These are phyloP conservation scores for Caligus rogercresseyi DNA, from an alignment of 1,140 invertebrate species.

Conservation along the genomic window DNA sequence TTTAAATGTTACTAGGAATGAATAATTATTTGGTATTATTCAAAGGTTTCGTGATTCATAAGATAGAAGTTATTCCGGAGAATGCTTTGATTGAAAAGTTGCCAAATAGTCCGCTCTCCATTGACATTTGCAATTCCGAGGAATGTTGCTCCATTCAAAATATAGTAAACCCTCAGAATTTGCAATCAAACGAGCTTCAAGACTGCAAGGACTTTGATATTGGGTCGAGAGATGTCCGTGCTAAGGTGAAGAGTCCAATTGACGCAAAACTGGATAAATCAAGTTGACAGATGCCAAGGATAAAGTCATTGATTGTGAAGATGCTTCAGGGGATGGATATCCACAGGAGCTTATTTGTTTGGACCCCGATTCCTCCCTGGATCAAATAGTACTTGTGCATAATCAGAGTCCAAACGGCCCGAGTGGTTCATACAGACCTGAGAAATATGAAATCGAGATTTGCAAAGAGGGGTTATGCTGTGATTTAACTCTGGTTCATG, in stretches of 20 bases:
- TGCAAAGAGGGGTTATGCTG: background rate
- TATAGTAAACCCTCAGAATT: background rate
- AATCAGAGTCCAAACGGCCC: background rate
- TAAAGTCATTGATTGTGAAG: background rate
- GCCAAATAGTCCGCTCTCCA: background rate
- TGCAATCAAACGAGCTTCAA: background rate
- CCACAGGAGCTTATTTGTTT: background rate
- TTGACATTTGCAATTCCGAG: background rate
- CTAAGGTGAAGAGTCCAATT: background rate
- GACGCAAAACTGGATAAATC: background rate
- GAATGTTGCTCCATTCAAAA: background rate
- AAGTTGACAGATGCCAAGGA: background rate
- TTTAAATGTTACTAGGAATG: no score
- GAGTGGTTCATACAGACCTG: background rate
- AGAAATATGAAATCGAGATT: background rate
- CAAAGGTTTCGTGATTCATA: no score
- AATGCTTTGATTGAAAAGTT: background rate
- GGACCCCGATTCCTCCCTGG: background rate
- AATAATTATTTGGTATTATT: no score
- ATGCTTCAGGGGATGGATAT: background rate
- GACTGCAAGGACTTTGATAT: background rate
- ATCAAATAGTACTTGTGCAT: background rate
- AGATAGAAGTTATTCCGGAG: background rate
- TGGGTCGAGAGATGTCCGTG: background rate
- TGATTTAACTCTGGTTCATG: background rate